Evolutionary conservation across 64 coral and sea anemone species (phyloP).

Genomic region (Trachythela sp.): DNA sequence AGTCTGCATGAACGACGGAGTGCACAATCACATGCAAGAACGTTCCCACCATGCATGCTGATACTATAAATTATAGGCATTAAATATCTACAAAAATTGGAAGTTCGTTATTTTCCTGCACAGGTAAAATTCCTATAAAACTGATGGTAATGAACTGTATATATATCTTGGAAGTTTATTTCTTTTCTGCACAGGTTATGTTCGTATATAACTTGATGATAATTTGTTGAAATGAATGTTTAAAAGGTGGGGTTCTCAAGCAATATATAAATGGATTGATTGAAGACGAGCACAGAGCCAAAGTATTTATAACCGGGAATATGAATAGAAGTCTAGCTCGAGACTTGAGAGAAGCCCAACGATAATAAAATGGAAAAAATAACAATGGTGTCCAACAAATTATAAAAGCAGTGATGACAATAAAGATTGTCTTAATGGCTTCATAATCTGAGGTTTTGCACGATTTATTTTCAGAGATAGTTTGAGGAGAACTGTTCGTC

Average conservation of each 20-base stretch:
- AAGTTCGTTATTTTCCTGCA: no score
- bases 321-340: not conserved
- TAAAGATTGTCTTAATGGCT: not conserved
- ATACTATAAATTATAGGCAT: no score
- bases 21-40: no score
- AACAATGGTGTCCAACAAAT: conserved; percentile 6
- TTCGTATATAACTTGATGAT: not conserved
- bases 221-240: not conserved
- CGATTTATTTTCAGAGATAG: not conserved
- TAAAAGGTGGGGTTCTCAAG: conserved; percentile 10
- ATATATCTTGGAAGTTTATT: no score
- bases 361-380: not conserved
- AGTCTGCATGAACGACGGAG: no score
- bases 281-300: not conserved
- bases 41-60: no score
- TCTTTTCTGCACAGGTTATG: not conserved
- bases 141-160: no score
- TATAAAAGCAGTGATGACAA: not conserved
- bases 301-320: not conserved
- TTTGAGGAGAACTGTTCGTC: not conserved
- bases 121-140: no score
- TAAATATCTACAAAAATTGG: no score
- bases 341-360: not conserved
- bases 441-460: not conserved
- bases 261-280: not conserved